Percentiles rank a stretch among this genome's conserved stretches.
Evolutionary conservation across 2,113 vertebrate genomes (phyloP).

Genomic region (Anthoscopus minutus): DNA sequence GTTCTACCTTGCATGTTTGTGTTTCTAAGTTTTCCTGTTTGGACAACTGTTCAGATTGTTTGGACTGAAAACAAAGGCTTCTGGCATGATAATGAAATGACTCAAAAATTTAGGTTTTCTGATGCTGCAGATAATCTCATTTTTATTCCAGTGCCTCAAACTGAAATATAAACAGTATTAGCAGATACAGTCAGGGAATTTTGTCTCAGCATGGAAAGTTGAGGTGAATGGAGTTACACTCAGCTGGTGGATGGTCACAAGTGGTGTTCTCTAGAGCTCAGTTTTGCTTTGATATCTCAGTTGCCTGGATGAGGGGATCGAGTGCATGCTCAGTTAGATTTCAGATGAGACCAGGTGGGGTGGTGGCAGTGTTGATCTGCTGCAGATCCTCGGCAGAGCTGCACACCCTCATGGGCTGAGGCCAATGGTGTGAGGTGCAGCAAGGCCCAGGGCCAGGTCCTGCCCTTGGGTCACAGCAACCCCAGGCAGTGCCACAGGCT

Average conservation of each 20-base stretch:
- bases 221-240: not conserved
- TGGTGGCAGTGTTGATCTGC: fast-evolving
- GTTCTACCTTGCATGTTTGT: not conserved
- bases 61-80: constrained; percentile 46
- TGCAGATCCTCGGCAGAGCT: too few relatives aligned
- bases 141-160: not conserved
- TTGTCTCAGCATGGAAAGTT: not conserved
- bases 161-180: not conserved
- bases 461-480: not conserved
- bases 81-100: not conserved
- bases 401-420: too few relatives aligned
- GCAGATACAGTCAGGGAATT: not conserved
- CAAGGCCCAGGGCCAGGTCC: fast-evolving
- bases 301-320: fast-evolving
- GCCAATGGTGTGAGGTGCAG: not conserved
- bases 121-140: not conserved
- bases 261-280: fast-evolving
- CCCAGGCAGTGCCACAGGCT: not conserved
- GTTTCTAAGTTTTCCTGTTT: constrained; percentile 48
- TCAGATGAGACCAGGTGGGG: too few relatives aligned
- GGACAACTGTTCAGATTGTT: constrained; percentile 36
- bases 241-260: fast-evolving
- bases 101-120: not conserved
- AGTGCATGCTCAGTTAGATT: not conserved
- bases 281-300: not conserved